Base-by-base conservation (phyloP, 2,797 vertebrate species). In the Malacoraja senta region DNA sequence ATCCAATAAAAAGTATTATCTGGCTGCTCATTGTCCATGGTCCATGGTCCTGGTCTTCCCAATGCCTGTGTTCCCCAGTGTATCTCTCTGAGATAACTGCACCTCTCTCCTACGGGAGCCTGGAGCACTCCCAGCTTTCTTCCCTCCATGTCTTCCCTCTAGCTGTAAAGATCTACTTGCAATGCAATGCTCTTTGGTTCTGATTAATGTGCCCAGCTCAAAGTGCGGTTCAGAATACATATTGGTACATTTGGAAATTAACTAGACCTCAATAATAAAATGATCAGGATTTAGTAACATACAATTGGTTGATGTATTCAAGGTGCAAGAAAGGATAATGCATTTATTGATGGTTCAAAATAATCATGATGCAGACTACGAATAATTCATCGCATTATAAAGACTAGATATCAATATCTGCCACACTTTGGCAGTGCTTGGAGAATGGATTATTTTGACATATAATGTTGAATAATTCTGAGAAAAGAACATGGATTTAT, bases 291-390 rank as follows among this genome's bases (percentile, higher is more conserved):
- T 38, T 13, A 6, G 24, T 1, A 53, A 61, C 53, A 58, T 61
- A 17, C 81, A 61, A 84, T 61, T 84, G 53, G 81, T 44, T 53
- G n/a, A 58, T 61, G 81, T 29, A 58, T 61, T 84, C 81, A 84
- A n/a, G 53, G 24, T 53, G 10, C 26, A 84, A 83, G 44, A n/a
- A 29, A 58, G 44, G 44, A 61, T 74, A 84, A 29, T 1, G 21
- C 24, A 61, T 29, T 84, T 44, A 84, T 84, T 84, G 81, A 84
- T 84, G 81, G 26, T 84, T 84, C 81, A 84, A 84, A 58, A 15
- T 26, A 84, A 44, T 84, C 53, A 84, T 84, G 81, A 53, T 58
- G 15, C 81, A 84, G 53, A 84, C 81, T 4, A 8, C 10, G 26
- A 26, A 61, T 24, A 61, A 61, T 84, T 84, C 81, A 84, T 84